phyloP scores from a whole-genome alignment of 2,113 vertebrate genomes.

The Myiopsitta monachus region DNA sequence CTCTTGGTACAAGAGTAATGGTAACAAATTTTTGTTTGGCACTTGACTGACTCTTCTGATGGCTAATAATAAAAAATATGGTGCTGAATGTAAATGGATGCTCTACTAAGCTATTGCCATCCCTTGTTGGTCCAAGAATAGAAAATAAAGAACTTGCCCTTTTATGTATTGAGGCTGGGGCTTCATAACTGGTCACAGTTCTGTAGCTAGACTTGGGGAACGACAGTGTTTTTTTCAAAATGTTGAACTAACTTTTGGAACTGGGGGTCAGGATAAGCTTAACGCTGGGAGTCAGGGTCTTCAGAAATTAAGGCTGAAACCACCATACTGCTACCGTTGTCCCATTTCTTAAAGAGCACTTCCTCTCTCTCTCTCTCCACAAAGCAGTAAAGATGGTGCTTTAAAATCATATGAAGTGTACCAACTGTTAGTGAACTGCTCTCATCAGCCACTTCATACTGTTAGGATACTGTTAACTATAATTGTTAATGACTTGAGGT shows the following conservation, averaged over 20 bases:
- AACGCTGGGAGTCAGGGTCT: neutral
- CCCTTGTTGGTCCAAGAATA: neutral
- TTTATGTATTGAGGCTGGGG: neutral
- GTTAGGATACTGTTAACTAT: neutral
- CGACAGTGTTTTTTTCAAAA: neutral
- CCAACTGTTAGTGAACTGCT: neutral
- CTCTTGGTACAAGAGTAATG: neutral
- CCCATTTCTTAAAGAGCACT: neutral
- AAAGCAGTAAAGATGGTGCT: neutral
- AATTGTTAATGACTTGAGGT: neutral
- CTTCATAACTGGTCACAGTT: neutral
- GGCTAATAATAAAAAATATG: neutral
- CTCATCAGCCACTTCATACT: neutral
- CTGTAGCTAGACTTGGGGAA: neutral
- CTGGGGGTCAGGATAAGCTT: neutral
- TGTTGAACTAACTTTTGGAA: neutral
- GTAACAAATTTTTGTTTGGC: neutral
- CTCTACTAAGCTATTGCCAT: neutral
- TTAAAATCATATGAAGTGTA: neutral
- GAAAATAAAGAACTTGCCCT: neutral
- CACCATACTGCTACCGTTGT: neutral
- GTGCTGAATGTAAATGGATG: neutral
- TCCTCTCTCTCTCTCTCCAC: neutral
- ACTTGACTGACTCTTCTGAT: neutral
- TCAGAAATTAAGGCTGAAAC: neutral